These are phyloP conservation scores for Hylyphantes graminicola DNA, from an alignment of 1,140 invertebrate genomes.

Conservation along the genomic window DNA sequence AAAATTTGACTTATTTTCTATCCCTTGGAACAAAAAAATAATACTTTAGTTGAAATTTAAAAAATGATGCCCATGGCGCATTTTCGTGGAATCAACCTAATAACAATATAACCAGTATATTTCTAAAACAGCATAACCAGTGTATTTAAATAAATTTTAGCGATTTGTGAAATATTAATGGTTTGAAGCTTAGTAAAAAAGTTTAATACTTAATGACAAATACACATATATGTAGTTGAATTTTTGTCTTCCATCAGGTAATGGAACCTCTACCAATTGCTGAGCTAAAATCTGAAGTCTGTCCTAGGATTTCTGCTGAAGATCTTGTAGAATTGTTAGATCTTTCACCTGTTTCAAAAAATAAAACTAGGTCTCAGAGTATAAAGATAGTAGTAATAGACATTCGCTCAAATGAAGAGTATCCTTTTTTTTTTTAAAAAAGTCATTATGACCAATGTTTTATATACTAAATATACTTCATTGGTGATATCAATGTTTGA, in stretches of 20 bases:
- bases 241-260: conserved; percentile 72
- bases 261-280: conserved; percentile 77
- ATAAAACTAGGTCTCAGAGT: conserved; percentile 70
- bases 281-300: conserved; percentile 78
- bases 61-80: no score
- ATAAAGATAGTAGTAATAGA: conserved; percentile 81
- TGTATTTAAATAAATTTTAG: background rate
- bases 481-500: background rate
- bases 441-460: background rate
- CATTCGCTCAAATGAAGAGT: conserved; percentile 79
- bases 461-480: background rate
- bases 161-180: conserved; percentile 13
- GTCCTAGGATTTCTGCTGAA: conserved; percentile 84
- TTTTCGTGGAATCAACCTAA: no score
- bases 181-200: conserved; percentile 48
- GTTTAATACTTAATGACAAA: no score
- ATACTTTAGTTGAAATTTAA: no score
- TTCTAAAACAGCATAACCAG: background rate
- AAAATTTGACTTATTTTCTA: no score
- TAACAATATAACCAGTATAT: no score
- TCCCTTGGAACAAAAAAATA: no score
- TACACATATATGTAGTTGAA: background rate
- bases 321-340: conserved; percentile 83
- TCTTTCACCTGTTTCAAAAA: conserved; percentile 73
- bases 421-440: conserved; percentile 66